Evolutionary conservation across 2,797 vertebrate genomes (phyloP).

Genomic region (Vultur gryphus): DNA sequence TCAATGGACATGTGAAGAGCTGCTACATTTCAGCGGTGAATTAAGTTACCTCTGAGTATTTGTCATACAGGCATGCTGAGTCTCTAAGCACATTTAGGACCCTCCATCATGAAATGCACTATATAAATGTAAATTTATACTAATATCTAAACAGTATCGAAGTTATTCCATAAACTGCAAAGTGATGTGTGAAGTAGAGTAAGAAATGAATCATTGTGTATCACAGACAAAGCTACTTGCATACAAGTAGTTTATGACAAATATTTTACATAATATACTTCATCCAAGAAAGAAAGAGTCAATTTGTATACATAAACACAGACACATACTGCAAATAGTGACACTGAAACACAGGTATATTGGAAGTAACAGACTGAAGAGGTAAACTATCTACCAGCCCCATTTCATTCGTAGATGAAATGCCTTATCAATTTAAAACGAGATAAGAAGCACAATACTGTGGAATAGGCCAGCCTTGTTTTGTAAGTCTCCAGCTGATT

Average conservation of each 20-base stretch:
- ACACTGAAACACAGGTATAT: background rate
- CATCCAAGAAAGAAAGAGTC: background rate
- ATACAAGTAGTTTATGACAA: background rate
- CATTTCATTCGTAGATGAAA: background rate
- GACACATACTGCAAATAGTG: background rate
- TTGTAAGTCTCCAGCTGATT: background rate
- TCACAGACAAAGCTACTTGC: background rate
- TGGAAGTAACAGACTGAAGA: background rate
- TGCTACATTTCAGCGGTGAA: background rate
- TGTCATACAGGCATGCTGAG: background rate
- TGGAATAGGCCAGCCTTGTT: background rate
- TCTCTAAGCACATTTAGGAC: background rate
- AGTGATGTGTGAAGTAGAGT: background rate
- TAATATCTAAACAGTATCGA: background rate
- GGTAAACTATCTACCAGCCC: background rate
- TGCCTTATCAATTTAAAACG: background rate
- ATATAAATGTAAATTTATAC: background rate
- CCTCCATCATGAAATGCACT: background rate
- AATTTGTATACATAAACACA: background rate
- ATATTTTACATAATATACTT: background rate
- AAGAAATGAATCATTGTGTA: background rate
- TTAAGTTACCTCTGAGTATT: background rate
- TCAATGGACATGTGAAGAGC: accelerated
- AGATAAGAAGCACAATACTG: background rate
- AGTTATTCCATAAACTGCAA: background rate